Percentiles rank a stretch among this genome's conserved stretches.
Evolutionary conservation across 2,113 vertebrate species (phyloP).

Genomic region (Dicentrarchus labrax): DNA sequence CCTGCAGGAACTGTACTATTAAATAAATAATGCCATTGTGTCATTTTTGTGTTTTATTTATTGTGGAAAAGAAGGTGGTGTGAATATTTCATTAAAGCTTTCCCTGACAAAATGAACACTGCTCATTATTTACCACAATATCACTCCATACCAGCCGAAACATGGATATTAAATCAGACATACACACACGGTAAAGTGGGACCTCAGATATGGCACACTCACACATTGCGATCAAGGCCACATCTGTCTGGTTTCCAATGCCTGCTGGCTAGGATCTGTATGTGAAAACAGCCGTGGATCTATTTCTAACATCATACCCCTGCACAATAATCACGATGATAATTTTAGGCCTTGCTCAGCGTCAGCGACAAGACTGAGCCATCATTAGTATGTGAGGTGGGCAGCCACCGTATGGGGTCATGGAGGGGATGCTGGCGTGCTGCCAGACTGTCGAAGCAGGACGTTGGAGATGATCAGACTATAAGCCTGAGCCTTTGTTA

Average conservation of each 20-base stretch:
- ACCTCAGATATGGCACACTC: neutral
- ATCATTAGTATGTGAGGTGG: slow-evolving; percentile 54
- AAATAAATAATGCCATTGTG: no score
- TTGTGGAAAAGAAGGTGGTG: neutral
- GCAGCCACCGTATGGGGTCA: slow-evolving; percentile 31
- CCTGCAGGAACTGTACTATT: no score
- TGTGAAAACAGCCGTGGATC: slow-evolving; percentile 31
- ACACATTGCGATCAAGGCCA: slow-evolving; percentile 18
- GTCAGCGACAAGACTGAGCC: slow-evolving; percentile 48
- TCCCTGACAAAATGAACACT: neutral
- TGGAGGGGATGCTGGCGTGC: slow-evolving; percentile 10
- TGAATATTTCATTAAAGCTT: neutral
- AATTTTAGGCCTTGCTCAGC: slow-evolving; percentile 57
- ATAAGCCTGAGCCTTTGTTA: neutral
- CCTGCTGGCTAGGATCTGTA: slow-evolving; percentile 24
- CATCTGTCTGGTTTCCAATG: slow-evolving; percentile 23
- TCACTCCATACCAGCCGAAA: neutral
- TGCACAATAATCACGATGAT: slow-evolving; percentile 50
- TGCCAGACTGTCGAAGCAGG: slow-evolving; percentile 31
- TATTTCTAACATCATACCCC: slow-evolving; percentile 33
- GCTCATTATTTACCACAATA: neutral
- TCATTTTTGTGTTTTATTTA: neutral
- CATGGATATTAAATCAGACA: neutral
- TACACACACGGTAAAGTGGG: slow-evolving; percentile 5
- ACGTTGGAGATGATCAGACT: neutral